Evolutionary conservation across 35 echinoderm and acorn worm species (phyloP).

Genomic region (Lytechinus pictus): DNA sequence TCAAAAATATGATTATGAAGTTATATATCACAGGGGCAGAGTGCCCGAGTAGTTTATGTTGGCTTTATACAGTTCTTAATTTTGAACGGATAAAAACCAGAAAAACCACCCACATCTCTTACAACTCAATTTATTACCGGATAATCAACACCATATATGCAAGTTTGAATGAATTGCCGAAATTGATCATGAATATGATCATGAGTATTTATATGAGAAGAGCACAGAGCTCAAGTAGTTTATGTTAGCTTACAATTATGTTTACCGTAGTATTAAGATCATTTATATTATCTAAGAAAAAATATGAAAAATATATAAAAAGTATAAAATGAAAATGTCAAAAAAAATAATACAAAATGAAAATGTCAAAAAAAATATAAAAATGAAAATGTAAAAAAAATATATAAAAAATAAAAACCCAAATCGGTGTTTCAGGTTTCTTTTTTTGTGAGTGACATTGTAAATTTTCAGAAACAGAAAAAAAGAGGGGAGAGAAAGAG

Average conservation of each 20-base stretch:
- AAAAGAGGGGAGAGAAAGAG: background rate
- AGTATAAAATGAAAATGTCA: background rate
- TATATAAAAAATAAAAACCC: background rate
- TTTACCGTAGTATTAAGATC: background rate
- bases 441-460: background rate
- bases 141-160: background rate
- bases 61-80: background rate
- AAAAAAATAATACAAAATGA: slow-evolving; percentile 21
- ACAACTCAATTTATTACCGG: background rate
- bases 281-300: background rate
- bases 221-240: background rate
- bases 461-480: background rate
- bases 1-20: background rate
- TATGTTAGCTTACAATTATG: background rate
- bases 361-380: background rate
- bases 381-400: slow-evolving; percentile 8
- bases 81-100: too few species aligned
- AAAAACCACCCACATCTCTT: too few species aligned
- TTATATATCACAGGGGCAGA: background rate
- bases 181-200: background rate
- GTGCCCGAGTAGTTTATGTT: background rate
- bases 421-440: background rate
- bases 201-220: background rate
- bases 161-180: background rate
- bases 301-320: background rate